A percentile compares a stretch with the other conserved stretches of the same genome.
Conservation (phyloP, 2,797 vertebrate genomes). For the Platalea minor region DNA sequence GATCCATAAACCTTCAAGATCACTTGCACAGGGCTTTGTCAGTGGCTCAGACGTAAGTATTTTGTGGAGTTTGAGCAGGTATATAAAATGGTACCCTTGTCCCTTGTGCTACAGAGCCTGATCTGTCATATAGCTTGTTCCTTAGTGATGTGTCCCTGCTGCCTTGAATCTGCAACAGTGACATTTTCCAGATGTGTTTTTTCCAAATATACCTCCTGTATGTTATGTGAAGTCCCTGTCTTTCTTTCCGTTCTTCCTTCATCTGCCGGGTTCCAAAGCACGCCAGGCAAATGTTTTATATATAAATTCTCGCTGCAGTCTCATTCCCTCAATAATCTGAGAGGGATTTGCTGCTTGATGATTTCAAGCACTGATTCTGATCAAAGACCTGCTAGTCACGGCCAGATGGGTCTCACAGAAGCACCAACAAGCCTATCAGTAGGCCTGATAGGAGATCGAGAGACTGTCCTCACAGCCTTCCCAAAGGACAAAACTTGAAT, state of each 20-base stretch:
- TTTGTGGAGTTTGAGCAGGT: neutral
- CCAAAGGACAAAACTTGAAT: neutral
- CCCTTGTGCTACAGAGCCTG: neutral
- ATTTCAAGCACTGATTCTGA: slow-evolving; percentile 45
- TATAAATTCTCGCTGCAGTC: neutral
- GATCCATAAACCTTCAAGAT: slow-evolving; percentile 26
- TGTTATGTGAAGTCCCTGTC: neutral
- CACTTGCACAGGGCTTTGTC: neutral
- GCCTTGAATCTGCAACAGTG: neutral
- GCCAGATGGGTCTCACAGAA: slow-evolving; percentile 35
- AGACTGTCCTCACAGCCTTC: neutral
- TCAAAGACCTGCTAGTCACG: slow-evolving; percentile 23
- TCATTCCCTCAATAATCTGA: slow-evolving; percentile 29
- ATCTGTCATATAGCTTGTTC: neutral
- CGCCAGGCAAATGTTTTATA: neutral
- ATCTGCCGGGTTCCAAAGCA: neutral
- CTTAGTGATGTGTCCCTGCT: neutral
- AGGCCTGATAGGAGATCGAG: neutral
- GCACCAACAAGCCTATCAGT: neutral
- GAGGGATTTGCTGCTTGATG: slow-evolving; percentile 45
- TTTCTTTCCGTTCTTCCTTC: neutral
- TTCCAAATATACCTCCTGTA: neutral
- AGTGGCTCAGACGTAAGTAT: neutral
- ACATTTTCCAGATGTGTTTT: neutral
- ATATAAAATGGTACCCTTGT: neutral